phyloP scores from a whole-genome alignment of 2,113 vertebrate species.

The Xenotilapia caudafasciata region DNA sequence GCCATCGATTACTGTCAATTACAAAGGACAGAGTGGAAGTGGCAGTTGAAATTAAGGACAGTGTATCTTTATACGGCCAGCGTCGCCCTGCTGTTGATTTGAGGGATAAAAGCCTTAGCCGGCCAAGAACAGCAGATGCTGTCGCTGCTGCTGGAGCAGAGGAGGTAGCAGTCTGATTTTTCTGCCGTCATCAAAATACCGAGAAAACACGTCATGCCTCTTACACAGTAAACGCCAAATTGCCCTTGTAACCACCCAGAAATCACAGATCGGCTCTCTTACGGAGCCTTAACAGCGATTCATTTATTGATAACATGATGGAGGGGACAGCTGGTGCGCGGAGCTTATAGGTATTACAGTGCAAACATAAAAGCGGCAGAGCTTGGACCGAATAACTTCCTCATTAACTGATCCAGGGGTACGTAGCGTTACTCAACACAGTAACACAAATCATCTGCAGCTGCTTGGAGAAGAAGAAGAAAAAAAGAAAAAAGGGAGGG shows the following conservation, averaged over 20 bases:
- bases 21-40: constrained; percentile 34
- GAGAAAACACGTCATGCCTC: constrained; percentile 42
- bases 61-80: constrained; percentile 15
- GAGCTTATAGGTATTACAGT: background rate
- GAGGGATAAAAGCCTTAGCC: background rate
- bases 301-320: background rate
- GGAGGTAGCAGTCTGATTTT: constrained; percentile 18
- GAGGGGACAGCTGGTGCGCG: background rate
- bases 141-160: constrained; percentile 7
- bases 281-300: background rate
- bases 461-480: constrained; percentile 7
- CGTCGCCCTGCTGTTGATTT: constrained; percentile 14
- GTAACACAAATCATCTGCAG: constrained; percentile 61
- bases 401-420: constrained; percentile 18
- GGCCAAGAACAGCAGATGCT: constrained; percentile 41
- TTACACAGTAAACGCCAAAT: background rate
- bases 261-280: background rate
- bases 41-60: constrained; percentile 45
- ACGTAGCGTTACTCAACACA: constrained; percentile 43
- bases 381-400: constrained; percentile 20
- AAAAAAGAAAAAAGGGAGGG: background rate
- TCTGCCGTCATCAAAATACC: constrained; percentile 42
- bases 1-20: constrained; percentile 50
- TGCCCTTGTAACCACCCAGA: background rate
- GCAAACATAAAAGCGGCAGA: constrained; percentile 1